These are phyloP conservation scores for Plecturocebus donacophilus DNA, from an alignment of 2,113 vertebrate genomes.

Conservation along the genomic window DNA sequence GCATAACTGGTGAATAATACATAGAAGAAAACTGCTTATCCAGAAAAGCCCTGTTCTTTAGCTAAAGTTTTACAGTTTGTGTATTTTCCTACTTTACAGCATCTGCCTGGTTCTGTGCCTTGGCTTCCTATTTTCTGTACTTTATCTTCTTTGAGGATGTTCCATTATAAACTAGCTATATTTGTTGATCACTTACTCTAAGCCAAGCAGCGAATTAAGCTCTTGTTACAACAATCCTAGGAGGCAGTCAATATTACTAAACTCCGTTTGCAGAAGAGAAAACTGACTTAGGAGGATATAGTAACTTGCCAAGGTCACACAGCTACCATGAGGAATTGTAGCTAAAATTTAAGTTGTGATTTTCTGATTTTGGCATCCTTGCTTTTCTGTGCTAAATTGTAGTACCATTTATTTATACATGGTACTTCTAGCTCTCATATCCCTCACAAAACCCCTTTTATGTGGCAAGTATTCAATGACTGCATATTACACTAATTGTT, in stretches of 20 bases:
- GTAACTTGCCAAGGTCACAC: neutral
- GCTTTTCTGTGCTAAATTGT: neutral
- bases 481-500: conserved; percentile 13
- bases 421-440: neutral
- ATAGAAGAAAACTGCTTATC: neutral
- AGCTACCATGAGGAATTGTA: neutral
- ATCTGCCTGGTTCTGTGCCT: neutral
- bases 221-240: neutral
- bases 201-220: neutral
- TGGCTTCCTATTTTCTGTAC: neutral
- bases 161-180: neutral
- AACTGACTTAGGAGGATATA: neutral
- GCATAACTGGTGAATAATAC: neutral
- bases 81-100: neutral
- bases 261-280: neutral
- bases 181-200: neutral
- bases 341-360: neutral
- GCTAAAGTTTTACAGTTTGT: neutral
- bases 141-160: neutral
- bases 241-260: neutral
- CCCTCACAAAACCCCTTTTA: neutral
- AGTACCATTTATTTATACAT: neutral
- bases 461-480: neutral
- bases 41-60: neutral
- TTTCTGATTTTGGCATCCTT: neutral